Conservation (phyloP, 2,113 vertebrate genomes). For the Eleginops maclovinus region DNA sequence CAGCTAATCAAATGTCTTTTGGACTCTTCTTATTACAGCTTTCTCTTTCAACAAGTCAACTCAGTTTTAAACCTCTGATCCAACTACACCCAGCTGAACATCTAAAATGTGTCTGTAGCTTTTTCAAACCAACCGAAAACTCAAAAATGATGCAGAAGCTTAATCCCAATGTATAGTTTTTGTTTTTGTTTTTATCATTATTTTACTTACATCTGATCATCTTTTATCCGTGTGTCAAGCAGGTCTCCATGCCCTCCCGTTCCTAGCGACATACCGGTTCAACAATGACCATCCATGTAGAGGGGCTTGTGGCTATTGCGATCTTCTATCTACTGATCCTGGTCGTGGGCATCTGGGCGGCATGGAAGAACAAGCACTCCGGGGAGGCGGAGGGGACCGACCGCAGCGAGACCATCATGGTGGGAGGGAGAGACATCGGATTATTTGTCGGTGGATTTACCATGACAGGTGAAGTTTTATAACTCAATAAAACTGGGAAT, state of each 20-base stretch:
- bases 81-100: not conserved
- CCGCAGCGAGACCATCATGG: conserved; percentile 96
- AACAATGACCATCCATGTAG: conserved; percentile 92
- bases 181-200: not conserved
- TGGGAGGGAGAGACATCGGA: conserved; percentile 97
- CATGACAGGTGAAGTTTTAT: conserved; percentile 90
- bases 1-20: not conserved
- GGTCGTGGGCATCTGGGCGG: conserved; percentile 97
- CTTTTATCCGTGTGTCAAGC: conserved; percentile 27
- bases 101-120: accelerated
- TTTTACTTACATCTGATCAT: not conserved
- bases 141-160: not conserved
- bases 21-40: not conserved
- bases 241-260: conserved; percentile 86
- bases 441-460: conserved; percentile 97
- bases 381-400: conserved; percentile 86
- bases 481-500: not conserved
- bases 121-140: not conserved
- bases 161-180: not conserved
- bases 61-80: not conserved
- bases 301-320: conserved; percentile 94
- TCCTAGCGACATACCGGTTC: conserved; percentile 73
- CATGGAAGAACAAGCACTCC: conserved; percentile 97
- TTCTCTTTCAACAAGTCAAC: not conserved
- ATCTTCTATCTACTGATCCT: conserved; percentile 96